Percentiles rank a stretch among this genome's conserved stretches.
Conservation (phyloP, 2,797 vertebrate species). For the Hydrolagus colliei region DNA sequence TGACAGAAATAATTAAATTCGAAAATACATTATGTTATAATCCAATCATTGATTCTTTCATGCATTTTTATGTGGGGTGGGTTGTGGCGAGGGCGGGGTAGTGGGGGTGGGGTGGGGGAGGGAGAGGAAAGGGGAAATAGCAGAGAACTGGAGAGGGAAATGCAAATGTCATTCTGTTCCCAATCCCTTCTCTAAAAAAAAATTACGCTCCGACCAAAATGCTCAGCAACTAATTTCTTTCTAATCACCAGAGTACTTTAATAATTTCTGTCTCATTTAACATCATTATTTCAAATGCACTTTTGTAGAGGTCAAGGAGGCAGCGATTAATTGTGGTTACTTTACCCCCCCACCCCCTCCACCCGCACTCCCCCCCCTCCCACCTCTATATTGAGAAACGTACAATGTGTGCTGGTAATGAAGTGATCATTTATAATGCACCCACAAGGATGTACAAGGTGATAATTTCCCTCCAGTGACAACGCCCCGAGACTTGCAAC, state of each 20-base stretch:
- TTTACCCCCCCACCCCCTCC: too few species aligned
- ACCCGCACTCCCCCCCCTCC: too few species aligned
- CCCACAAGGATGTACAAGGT: constrained; percentile 2
- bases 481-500: not conserved
- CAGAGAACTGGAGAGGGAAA: not conserved
- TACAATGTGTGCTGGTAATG: not conserved
- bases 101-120: too few species aligned
- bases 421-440: constrained; percentile 1
- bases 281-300: not conserved
- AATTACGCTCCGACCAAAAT: not conserved
- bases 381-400: not conserved
- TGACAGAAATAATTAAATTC: not conserved
- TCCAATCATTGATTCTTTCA: not conserved
- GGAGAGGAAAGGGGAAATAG: not conserved
- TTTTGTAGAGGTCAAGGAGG: not conserved
- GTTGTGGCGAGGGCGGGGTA: too few species aligned
- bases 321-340: constrained; percentile 10
- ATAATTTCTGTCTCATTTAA: constrained; percentile 6
- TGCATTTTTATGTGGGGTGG: not conserved
- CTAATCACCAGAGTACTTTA: not conserved
- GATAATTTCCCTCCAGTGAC: constrained; percentile 1
- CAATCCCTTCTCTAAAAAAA: not conserved
- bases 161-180: not conserved
- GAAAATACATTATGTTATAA: not conserved
- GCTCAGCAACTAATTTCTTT: not conserved